Evolutionary conservation across 1,140 invertebrate species (phyloP).

Genomic region (Mycetomoellerius zeteki): DNA sequence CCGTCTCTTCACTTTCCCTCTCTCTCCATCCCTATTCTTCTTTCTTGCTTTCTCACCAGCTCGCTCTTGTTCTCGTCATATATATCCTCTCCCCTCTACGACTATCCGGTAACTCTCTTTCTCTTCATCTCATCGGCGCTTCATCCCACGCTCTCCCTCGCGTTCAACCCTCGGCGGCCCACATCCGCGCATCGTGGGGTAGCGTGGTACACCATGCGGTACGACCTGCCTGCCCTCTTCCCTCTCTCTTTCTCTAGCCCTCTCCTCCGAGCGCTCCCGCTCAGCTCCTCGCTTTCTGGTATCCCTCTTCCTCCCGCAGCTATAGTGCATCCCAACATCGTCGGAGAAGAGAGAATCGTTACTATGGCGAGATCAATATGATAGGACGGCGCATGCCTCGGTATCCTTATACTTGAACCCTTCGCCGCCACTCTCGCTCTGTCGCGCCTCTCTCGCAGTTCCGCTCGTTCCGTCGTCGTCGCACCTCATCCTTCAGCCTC

Average conservation of each 20-base stretch:
- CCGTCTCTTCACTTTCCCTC: constrained; percentile 27
- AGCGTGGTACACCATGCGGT: constrained; percentile 79
- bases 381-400: constrained; percentile 84
- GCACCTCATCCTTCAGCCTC: neutral
- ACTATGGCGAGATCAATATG: constrained; percentile 86
- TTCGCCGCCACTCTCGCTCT: constrained; percentile 66
- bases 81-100: constrained; percentile 2
- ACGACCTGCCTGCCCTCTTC: constrained; percentile 75
- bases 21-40: neutral
- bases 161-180: constrained; percentile 66
- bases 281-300: constrained; percentile 55
- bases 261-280: constrained; percentile 1
- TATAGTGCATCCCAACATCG: constrained; percentile 84
- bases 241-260: constrained; percentile 57
- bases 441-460: constrained; percentile 33
- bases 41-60: constrained; percentile 28
- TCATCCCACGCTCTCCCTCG: constrained; percentile 41
- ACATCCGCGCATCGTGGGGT: constrained; percentile 71
- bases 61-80: constrained; percentile 48
- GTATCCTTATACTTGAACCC: constrained; percentile 79
- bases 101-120: constrained; percentile 28
- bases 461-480: constrained; percentile 39
- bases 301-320: constrained; percentile 70
- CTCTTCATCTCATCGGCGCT: constrained; percentile 36
- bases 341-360: constrained; percentile 86